Percentiles rank a stretch among this genome's conserved stretches.
Conservation (phyloP, 2,888 invertebrate genomes). For the Fragum sueziense region DNA sequence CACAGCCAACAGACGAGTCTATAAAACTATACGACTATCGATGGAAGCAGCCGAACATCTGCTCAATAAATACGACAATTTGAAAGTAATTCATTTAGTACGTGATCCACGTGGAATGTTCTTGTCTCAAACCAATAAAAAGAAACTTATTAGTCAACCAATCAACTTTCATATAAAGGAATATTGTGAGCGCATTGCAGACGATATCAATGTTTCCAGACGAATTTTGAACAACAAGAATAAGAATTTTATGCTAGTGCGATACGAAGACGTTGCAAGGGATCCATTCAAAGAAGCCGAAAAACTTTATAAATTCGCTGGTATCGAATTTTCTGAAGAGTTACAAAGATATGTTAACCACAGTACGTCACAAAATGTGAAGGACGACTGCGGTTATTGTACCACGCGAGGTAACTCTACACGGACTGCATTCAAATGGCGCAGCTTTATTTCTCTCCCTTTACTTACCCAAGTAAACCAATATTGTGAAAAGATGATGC, state of each 20-base stretch:
- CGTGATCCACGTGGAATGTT: conserved; percentile 57
- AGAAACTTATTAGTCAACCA: neutral
- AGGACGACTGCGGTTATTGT: conserved; percentile 26
- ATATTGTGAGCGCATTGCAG: conserved; percentile 13
- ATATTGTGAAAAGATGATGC: conserved; percentile 3
- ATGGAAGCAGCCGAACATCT: conserved; percentile 34
- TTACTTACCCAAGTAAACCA: conserved; percentile 6
- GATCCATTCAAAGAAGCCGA: conserved; percentile 11
- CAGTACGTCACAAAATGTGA: conserved; percentile 30
- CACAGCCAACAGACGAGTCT: conserved; percentile 12
- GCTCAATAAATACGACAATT: conserved; percentile 34
- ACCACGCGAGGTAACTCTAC: conserved; percentile 31
- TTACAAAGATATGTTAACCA: conserved; percentile 12
- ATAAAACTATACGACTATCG: conserved; percentile 51
- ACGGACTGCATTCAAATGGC: conserved; percentile 25
- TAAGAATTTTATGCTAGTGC: conserved; percentile 12
- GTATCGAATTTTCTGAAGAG: neutral
- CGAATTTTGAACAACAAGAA: neutral
- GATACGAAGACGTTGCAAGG: conserved; percentile 30
- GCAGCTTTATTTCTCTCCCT: neutral
- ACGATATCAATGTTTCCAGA: conserved; percentile 5
- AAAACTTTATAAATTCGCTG: conserved; percentile 23
- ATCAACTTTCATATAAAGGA: neutral
- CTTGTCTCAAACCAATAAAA: conserved; percentile 15
- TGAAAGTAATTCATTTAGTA: conserved; percentile 53